Evolutionary conservation across 2,113 vertebrate genomes (phyloP), one percentile per base, ranked within the genome.

Genomic region (Tringa solitaria): DNA sequence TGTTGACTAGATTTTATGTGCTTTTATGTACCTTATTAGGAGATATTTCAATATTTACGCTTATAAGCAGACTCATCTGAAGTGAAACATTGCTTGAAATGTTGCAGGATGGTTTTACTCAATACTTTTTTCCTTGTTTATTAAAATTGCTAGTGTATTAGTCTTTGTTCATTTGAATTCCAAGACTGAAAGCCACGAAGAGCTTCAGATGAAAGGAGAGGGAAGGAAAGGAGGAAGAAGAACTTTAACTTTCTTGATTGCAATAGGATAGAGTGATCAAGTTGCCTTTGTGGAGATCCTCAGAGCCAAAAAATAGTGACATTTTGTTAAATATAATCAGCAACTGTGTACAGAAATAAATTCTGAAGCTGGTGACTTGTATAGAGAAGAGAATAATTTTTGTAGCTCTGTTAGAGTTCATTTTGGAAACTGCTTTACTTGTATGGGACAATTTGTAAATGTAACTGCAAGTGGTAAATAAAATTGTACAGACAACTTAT

Each of bases 381-480:
- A 83, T 59, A 93, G 70, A 95, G 45, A 95, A 72, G 53, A 94
- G 72, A 82, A 35, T 70, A 48, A 84, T 51, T 96, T 93, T 95
- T 96, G 79, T 95, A 95, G 82, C 67, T 88, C 54, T 60, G 67
- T 28, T 73, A 53, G 51, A 53, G 46, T 90, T 94, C 28, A 9
- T 63, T 86, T 92, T 69, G 85, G 30, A 84, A 94, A 91, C 27
- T 24, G 73, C 91, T 82, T 72, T 64, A 68, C 91, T 91, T 65
- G 77, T 89, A 27, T 4, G 87, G 84, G 43, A 57, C 51, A 35
- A 17, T 81, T 96, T 96, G 93, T 91, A 95, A 95, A 90, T 91
- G 95, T 87, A 85, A 90, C 53, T 94, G 82, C 67, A 77, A 89
- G 76, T 65, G 68, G 68, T 83, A 67, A 97, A 97, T 97, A 97